These are phyloP conservation scores for Stichodactyla mertensii DNA, from an alignment of 64 coral and sea anemone species.

Conservation along the genomic window DNA sequence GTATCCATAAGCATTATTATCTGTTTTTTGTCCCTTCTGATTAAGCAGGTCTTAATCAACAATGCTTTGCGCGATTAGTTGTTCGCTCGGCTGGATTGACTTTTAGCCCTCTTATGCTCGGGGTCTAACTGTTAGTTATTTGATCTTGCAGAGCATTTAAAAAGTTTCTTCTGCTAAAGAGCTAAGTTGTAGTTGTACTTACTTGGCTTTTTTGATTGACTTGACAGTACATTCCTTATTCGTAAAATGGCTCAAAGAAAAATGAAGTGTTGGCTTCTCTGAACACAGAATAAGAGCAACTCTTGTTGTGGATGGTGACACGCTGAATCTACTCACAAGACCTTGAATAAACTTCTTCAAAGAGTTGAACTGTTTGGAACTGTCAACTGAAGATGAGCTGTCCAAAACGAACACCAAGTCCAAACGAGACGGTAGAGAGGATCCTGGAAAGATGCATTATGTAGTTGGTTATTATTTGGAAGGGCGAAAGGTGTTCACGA, in stretches of 20 bases:
- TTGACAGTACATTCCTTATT: conserved; percentile 19
- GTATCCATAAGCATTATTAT: no score
- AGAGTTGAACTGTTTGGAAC: not conserved
- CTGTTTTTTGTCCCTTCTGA: no score
- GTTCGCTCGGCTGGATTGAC: no score
- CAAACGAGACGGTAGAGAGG: not conserved
- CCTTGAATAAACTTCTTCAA: not conserved
- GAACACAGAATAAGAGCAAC: conserved; percentile 8
- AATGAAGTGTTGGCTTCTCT: not conserved
- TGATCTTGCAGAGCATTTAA: not conserved
- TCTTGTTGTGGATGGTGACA: conserved; percentile 16
- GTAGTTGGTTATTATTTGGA: no score
- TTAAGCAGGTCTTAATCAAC: no score
- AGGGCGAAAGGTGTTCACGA: no score
- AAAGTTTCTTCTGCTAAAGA: not conserved
- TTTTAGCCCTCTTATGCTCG: no score
- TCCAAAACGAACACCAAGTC: conserved; percentile 16
- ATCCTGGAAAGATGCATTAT: not conserved
- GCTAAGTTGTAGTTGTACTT: not conserved
- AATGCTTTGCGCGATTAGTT: no score
- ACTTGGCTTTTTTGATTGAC: not conserved
- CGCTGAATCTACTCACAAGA: conserved; percentile 21
- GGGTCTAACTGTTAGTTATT: no score
- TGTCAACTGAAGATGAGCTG: not conserved
- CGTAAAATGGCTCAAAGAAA: not conserved